Conservation (phyloP, 2,888 invertebrate genomes). For the Lithophane leautieri region DNA sequence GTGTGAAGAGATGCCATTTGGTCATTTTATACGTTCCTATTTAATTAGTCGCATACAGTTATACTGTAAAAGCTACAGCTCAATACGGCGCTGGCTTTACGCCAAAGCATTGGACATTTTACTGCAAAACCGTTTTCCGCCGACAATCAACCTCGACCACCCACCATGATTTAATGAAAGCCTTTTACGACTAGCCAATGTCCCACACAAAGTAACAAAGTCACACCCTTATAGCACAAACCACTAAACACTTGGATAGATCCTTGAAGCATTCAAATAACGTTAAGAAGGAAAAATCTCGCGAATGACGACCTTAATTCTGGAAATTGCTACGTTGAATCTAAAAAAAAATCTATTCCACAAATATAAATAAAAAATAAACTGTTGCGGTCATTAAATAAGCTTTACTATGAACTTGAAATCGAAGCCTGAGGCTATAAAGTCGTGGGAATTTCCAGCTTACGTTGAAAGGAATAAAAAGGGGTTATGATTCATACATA, state of each 20-base stretch:
- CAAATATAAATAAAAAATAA: slow-evolving; percentile 57
- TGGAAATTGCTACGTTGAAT: slow-evolving; percentile 28
- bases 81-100: slow-evolving; percentile 58
- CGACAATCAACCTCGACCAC: slow-evolving; percentile 61
- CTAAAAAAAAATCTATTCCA: slow-evolving; percentile 33
- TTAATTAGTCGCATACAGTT: slow-evolving; percentile 44
- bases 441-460: slow-evolving; percentile 77
- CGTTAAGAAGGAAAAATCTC: background rate
- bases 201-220: slow-evolving; percentile 40
- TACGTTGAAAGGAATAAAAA: slow-evolving; percentile 71
- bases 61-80: slow-evolving; percentile 30
- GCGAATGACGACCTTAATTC: slow-evolving; percentile 11
- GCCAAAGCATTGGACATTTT: slow-evolving; percentile 68
- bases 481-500: slow-evolving; percentile 75
- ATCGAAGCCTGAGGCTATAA: slow-evolving; percentile 72
- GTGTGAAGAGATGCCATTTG: slow-evolving; percentile 9
- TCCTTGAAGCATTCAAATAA: slow-evolving; percentile 10
- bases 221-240: slow-evolving; percentile 19
- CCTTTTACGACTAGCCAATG: slow-evolving; percentile 54
- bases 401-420: slow-evolving; percentile 72
- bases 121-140: slow-evolving; percentile 69
- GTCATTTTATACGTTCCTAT: slow-evolving; percentile 18
- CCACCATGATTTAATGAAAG: slow-evolving; percentile 59
- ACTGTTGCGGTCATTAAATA: slow-evolving; percentile 66
- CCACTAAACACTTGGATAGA: slow-evolving; percentile 9